Base-by-base conservation (phyloP, 2,888 invertebrate genomes). In the Xylocampa areola region DNA sequence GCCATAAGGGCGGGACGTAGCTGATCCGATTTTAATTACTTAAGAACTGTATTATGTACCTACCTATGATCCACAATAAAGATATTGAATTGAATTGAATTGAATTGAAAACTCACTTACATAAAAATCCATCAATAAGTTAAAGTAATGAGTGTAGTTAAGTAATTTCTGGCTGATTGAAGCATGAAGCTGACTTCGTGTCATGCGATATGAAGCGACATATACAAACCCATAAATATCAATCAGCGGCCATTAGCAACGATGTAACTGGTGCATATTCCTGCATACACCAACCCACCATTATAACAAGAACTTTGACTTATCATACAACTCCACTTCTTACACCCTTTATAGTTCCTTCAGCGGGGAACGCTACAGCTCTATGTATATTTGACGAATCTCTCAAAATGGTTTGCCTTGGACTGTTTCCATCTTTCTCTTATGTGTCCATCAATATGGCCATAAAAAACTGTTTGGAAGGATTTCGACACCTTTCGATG, bases 171-270 rank as follows among this genome's bases (percentile, higher is more conserved):
- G 77, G 68, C 55, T 79, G 80, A 84, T 81, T 84, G 80, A 82
- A 79, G 82, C 80, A 81, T 82, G 80, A 81, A 70, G 50, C 76
- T 72, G 72, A 65, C 77, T 53, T 33, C 63, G 53, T 79, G 82
- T 81, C 79, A 88, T 84, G 74, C 79, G 82, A 87, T 87, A 85
- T 73, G 48, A 61, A 79, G 72, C 67, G 68, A 79, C 80, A 78
- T 82, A 86, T 86, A 78, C 78, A 81, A 86, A 86, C 81, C 81
- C 87, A 88, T 90, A 89, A 88, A 90, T 90, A 89, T 88, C 87
- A 90, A 90, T 90, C 87, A 87, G 13, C 33, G 13, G 36, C 61
- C 68, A 77, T 76, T 76, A 77, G 53, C 65, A 29, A 54, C 59
- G 45, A 73, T 65, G 68, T 71, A 68, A 65, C 54, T 51, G 45